Conservation (phyloP, 2,797 vertebrate species). For the Phalanger gymnotis region DNA sequence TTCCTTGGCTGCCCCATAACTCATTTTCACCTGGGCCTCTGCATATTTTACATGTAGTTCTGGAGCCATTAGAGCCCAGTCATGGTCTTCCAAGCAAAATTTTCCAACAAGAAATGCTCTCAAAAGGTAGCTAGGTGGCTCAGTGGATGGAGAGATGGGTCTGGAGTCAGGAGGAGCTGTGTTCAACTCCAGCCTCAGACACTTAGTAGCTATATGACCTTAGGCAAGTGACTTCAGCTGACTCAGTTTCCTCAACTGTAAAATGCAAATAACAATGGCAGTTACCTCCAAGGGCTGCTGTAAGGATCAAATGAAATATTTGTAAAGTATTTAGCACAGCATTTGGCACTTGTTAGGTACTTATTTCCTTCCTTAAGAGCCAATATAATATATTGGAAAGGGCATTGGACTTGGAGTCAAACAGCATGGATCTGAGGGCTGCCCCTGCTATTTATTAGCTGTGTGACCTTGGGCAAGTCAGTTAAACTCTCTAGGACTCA, state of each 20-base stretch:
- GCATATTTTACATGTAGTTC: background rate
- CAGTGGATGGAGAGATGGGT: background rate
- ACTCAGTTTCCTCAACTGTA: background rate
- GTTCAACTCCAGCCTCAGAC: slow-evolving; percentile 69
- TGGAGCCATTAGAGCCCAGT: slow-evolving; percentile 10
- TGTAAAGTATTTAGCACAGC: background rate
- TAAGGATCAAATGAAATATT: background rate
- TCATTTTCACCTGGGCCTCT: slow-evolving; percentile 35
- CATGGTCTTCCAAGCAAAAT: background rate
- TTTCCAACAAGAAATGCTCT: background rate
- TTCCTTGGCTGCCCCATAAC: slow-evolving; percentile 15
- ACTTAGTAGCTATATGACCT: background rate
- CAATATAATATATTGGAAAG: background rate
- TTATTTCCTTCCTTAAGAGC: background rate
- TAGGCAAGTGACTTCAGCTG: background rate
- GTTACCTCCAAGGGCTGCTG: background rate
- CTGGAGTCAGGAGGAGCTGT: slow-evolving; percentile 69
- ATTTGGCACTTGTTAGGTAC: background rate
- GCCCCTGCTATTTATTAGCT: background rate
- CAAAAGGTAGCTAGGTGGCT: background rate
- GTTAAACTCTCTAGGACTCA: background rate
- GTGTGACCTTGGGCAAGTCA: background rate
- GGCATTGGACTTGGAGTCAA: background rate
- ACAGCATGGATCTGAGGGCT: background rate
- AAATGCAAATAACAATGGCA: background rate